These are phyloP conservation scores for Cephus pygmeus DNA, from an alignment of 2,888 invertebrate species.

Conservation along the genomic window DNA sequence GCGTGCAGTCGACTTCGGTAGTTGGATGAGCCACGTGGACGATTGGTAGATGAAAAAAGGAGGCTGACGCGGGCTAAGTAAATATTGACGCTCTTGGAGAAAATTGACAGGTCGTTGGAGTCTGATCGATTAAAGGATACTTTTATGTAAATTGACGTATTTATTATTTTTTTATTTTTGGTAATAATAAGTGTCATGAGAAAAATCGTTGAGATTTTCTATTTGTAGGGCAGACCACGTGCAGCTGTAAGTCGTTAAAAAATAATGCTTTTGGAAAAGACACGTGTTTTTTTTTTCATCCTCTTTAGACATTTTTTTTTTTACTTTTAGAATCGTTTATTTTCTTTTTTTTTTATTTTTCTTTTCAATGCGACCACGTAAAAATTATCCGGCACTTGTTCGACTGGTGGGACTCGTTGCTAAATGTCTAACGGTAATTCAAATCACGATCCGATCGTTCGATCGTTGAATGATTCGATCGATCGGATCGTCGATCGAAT, in stretches of 20 bases:
- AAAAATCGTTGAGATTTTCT: not conserved
- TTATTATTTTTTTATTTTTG: too few relatives aligned
- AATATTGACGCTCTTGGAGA: not conserved
- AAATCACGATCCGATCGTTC: constrained; percentile 40
- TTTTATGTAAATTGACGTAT: too few relatives aligned
- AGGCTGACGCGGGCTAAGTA: not conserved
- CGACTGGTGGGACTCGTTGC: constrained; percentile 19
- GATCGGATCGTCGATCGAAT: not conserved
- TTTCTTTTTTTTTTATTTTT: not conserved
- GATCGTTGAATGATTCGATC: constrained; percentile 33
- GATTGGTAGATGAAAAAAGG: not conserved
- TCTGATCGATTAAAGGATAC: not conserved
- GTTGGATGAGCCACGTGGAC: not conserved
- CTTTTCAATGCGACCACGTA: not conserved
- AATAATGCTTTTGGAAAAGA: not conserved
- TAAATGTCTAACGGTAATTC: constrained; percentile 45
- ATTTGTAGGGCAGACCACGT: not conserved
- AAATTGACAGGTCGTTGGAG: not conserved
- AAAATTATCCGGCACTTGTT: not conserved
- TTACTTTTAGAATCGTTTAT: not conserved
- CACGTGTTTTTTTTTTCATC: not conserved
- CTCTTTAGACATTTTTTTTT: not conserved
- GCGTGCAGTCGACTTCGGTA: not conserved
- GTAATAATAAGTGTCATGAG: not conserved
- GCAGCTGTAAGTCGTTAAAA: not conserved